These are phyloP conservation scores for Panulirus ornatus DNA, from an alignment of 1,140 invertebrate species.

Conservation along the genomic window DNA sequence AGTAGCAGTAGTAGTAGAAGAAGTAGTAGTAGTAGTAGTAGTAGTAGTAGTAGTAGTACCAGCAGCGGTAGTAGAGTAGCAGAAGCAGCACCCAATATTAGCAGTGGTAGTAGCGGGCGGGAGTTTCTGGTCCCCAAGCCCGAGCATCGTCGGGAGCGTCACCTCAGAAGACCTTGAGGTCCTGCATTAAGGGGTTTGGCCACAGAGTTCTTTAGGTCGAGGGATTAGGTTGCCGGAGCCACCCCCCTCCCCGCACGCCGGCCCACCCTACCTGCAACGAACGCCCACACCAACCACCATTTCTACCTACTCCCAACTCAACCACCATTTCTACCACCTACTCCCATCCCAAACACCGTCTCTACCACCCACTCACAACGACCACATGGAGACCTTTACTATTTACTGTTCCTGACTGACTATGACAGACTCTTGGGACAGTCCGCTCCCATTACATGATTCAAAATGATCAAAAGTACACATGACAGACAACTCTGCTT, in stretches of 20 bases:
- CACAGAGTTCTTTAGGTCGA: background rate
- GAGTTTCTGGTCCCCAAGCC: background rate
- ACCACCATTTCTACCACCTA: background rate
- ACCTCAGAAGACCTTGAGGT: conserved; percentile 6
- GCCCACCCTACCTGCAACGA: background rate
- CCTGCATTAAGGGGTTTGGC: background rate
- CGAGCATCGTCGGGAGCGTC: background rate
- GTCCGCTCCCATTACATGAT: no score
- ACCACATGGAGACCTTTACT: no score
- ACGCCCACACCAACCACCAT: background rate
- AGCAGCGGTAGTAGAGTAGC: conserved; percentile 10
- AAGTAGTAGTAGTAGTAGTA: background rate
- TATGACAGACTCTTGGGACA: no score
- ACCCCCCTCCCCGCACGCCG: background rate
- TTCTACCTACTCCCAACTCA: background rate
- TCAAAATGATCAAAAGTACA: no score
- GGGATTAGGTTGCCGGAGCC: background rate
- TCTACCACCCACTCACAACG: background rate
- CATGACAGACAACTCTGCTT: no score
- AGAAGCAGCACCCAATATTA: background rate
- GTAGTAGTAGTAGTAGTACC: conserved; percentile 39
- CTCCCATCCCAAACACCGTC: background rate
- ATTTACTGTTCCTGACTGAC: no score
- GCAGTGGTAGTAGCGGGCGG: background rate
- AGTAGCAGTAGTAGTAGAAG: background rate